These are phyloP conservation scores for Melanostoma scalare DNA, from an alignment of 2,888 invertebrate species.

Conservation along the genomic window DNA sequence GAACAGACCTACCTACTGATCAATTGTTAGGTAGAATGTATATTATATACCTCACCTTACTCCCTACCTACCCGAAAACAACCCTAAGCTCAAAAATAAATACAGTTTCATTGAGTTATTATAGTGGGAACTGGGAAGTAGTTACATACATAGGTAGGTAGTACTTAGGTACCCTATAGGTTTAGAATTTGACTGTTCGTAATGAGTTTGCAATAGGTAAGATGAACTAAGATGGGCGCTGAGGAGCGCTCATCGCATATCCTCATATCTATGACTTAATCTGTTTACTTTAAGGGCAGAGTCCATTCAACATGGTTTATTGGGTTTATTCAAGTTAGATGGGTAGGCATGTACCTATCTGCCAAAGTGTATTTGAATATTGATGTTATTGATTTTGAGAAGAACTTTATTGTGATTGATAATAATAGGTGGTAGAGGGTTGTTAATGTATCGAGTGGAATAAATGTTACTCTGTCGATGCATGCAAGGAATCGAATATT, in stretches of 20 bases:
- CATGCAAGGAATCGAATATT: no score
- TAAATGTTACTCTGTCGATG: no score
- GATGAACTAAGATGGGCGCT: constrained; percentile 36
- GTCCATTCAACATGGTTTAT: constrained; percentile 56
- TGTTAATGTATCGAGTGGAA: no score
- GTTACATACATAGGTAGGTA: constrained; percentile 45
- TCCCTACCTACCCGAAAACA: constrained; percentile 4
- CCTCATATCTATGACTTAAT: constrained; percentile 57
- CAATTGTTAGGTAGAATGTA: constrained; percentile 42
- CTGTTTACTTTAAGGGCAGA: constrained; percentile 60
- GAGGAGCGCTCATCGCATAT: constrained; percentile 2
- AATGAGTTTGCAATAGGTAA: constrained; percentile 37
- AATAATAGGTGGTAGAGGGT: not conserved
- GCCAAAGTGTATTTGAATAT: constrained; percentile 43
- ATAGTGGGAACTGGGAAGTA: constrained; percentile 26
- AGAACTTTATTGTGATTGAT: not conserved
- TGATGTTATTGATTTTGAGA: constrained; percentile 22
- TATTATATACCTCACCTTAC: constrained; percentile 25
- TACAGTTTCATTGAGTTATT: constrained; percentile 40
- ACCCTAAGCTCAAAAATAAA: constrained; percentile 21
- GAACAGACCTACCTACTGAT: constrained; percentile 26
- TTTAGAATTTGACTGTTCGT: constrained; percentile 44
- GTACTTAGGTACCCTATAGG: no score
- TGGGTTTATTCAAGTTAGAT: constrained; percentile 36
- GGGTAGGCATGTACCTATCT: constrained; percentile 17